Evolutionary conservation across 2,113 vertebrate genomes (phyloP), one percentile per base, ranked within the genome.

Genomic region (Origma solitaria): DNA sequence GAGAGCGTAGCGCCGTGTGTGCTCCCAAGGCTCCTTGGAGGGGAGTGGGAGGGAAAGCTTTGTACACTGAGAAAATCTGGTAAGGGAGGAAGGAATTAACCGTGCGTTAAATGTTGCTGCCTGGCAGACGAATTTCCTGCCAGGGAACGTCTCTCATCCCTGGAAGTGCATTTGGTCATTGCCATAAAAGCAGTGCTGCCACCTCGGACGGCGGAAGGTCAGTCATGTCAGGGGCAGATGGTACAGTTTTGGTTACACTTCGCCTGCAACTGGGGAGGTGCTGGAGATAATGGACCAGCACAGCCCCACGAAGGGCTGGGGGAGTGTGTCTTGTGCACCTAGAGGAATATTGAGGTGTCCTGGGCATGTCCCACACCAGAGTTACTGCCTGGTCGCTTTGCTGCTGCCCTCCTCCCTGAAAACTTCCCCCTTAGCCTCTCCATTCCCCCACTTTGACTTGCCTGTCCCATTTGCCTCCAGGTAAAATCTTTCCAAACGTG

Each of bases 1-100:
- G n/a, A 47, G 6, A 10, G 22, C 0, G 0, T 44, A 14, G 76
- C 33, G 7, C 35, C 1, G 0, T 5, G 33, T 40, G 14, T 24
- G 27, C 40, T 40, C 30, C 33, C 11, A 1, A 15, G 24, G 37
- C 30, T 53, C 17, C 44, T 54, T 12, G 44, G 68, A 54, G 31
- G 8, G 23, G 15, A 47, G 24, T 20, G 40, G 33, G 31, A 53
- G n/a, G 35, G 27, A 60, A 64, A 68, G 15, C 27, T 72, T 37
- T 73, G 6, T 22, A 10, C 3, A 0, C 22, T 12, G 64, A 73
- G 35, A 33, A 68, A 44, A 51, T 20, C 11, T 33, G 68, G 24
- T 4, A 1, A 31, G 27, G 15, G 20, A 20, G 49, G 11, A 24
- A 62, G 31, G 53, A 40, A 37, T n/a, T 17, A 3, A 2, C 28